phyloP scores from a whole-genome alignment of 1,140 invertebrate genomes.

The Philaenus spumarius region DNA sequence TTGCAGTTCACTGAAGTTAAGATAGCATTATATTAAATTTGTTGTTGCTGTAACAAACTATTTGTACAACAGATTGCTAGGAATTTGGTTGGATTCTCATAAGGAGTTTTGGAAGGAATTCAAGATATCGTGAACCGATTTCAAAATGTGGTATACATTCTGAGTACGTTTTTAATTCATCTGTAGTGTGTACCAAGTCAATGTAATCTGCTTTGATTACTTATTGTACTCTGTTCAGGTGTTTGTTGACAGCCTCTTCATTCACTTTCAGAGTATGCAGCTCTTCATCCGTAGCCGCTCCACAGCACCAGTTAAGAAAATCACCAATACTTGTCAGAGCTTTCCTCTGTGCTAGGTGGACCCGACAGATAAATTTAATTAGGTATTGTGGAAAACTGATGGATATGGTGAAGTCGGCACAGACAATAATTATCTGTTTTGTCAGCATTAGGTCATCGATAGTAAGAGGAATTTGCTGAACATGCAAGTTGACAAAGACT shows the following conservation, averaged over 20 bases:
- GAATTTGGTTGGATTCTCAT: neutral
- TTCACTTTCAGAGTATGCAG: conserved; percentile 23
- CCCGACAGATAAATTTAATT: no score
- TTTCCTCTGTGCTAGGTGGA: no score
- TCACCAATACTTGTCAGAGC: neutral
- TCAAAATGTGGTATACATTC: neutral
- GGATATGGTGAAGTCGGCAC: no score
- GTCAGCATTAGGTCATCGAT: no score
- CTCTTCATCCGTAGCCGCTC: neutral
- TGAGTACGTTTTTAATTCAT: neutral
- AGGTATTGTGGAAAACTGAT: no score
- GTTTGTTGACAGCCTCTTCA: neutral
- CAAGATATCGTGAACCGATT: neutral
- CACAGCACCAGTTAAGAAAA: neutral
- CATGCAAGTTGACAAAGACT: no score
- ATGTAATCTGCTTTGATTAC: neutral
- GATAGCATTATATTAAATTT: neutral
- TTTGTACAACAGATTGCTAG: neutral
- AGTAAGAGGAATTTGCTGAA: no score
- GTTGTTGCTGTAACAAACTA: neutral
- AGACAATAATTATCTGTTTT: no score
- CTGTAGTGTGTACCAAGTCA: neutral
- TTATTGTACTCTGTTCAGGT: neutral
- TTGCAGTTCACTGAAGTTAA: neutral
- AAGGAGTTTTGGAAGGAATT: neutral